These are phyloP conservation scores for Anthophora plumipes DNA, from an alignment of 2,888 invertebrate genomes.

Conservation along the genomic window DNA sequence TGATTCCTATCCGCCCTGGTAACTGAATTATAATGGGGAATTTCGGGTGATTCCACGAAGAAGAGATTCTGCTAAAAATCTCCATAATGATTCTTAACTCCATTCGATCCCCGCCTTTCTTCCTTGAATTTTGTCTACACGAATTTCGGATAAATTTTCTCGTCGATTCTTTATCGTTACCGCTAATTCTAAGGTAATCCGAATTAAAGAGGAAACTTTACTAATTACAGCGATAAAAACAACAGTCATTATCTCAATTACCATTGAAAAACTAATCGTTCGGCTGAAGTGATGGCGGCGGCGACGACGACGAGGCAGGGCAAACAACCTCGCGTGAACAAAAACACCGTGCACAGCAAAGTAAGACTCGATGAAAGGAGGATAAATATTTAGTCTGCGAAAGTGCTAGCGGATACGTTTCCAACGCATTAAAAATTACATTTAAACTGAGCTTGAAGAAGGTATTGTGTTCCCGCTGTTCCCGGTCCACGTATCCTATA, in stretches of 20 bases:
- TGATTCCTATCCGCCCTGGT: constrained; percentile 11
- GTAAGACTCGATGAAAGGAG: constrained; percentile 1
- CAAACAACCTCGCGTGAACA: constrained; percentile 21
- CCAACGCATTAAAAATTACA: constrained; percentile 39
- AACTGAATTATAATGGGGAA: constrained; percentile 56
- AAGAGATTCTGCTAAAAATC: neutral
- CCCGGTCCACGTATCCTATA: constrained; percentile 2
- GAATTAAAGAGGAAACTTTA: neutral
- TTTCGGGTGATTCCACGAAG: constrained; percentile 16
- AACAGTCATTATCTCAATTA: constrained; percentile 14
- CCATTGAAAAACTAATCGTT: constrained; percentile 7
- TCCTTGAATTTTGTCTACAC: neutral
- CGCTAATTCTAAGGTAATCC: too few species aligned
- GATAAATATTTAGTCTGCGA: constrained; percentile 44
- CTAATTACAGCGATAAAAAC: neutral
- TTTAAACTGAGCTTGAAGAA: constrained; percentile 25
- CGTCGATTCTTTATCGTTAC: neutral
- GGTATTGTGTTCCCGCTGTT: constrained; percentile 10
- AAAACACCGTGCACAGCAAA: constrained; percentile 25
- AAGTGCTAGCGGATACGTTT: constrained; percentile 15
- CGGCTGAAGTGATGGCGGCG: neutral
- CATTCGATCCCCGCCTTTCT: neutral
- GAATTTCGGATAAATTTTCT: too few species aligned
- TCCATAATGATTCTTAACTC: neutral
- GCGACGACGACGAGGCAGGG: neutral